phyloP scores from a whole-genome alignment of 2,113 vertebrate genomes.

The Phrynocephalus versicolor region DNA sequence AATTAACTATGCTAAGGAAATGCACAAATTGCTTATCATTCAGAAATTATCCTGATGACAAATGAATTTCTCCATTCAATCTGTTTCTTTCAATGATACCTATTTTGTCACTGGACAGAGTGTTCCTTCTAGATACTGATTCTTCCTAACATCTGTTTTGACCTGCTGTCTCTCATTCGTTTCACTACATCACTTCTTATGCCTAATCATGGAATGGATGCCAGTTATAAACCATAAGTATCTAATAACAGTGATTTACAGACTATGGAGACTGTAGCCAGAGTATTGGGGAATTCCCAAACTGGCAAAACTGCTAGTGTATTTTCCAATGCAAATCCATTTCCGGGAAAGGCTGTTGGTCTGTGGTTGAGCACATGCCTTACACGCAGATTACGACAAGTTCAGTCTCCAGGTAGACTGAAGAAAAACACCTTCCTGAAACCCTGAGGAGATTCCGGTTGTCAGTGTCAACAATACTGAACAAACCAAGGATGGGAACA shows the following conservation, averaged over 20 bases:
- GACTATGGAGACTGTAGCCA: neutral
- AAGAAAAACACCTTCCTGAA: neutral
- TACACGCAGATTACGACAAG: neutral
- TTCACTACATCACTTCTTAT: neutral
- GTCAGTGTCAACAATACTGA: too few species aligned
- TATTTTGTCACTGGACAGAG: too few species aligned
- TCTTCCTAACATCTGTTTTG: too few species aligned
- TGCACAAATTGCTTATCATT: too few species aligned
- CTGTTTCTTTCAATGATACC: too few species aligned
- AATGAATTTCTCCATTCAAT: too few species aligned
- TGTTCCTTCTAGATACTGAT: too few species aligned
- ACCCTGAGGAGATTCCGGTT: neutral
- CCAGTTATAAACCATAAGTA: neutral
- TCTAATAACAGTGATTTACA: neutral
- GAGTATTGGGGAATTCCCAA: neutral
- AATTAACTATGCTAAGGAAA: too few species aligned
- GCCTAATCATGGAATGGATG: neutral
- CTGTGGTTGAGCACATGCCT: neutral
- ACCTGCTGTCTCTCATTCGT: neutral
- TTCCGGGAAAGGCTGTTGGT: neutral
- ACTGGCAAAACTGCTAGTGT: neutral
- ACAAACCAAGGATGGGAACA: too few species aligned
- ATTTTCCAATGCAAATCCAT: neutral
- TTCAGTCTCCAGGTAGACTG: neutral
- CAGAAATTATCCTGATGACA: too few species aligned